Base-by-base conservation (phyloP, 2,113 vertebrate genomes). In the Malaclemys terrapin region DNA sequence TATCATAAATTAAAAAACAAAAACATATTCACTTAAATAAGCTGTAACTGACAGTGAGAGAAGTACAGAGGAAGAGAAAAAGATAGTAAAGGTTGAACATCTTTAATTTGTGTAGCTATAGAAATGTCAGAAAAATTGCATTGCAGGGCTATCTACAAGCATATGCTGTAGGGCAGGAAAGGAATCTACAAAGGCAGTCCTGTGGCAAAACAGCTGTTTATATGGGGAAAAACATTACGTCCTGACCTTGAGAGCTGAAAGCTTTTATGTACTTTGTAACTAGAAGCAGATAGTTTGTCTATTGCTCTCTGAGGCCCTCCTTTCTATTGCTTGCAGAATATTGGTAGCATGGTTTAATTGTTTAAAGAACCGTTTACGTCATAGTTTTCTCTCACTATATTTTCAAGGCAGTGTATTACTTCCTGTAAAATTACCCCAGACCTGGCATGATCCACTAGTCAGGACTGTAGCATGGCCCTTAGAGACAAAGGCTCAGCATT, bases 361-460 rank as follows among this genome's bases (percentile, higher is more conserved):
- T 86, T 92, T 84, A 24, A 80, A 76, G 47, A 80, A 31, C 82
- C 57, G 57, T 47, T 12, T 84, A 87, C n/a, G 88, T 84, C 88
- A 93, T 82, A 59, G 2, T 38, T 45, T 47, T 78, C 75, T 78
- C 24, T 47, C 24, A 45, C 75, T 78, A 16, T 78, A 78, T 47
- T 57, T 53, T 49, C 17, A n/a, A 90, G 79, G 42, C 81, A 91
- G 24, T 5, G 2, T 69, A 9, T 93, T 85, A 31, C 20, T 65
- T 93, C 62, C 84, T 86, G 24, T 88, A 38, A 82, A 75, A 54
- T 91, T 78, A 81, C 69, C 24, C 22, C 80, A 91, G 62, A 78
- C 45, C 45, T 52, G 27, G 54, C 83, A 84, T 47, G 86, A 82
- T 29, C 5, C 38, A 79, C 12, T 8, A 65, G 35, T 85, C 78